These are phyloP conservation scores for Furnarius figulus DNA, from an alignment of 2,113 vertebrate genomes.

Conservation along the genomic window DNA sequence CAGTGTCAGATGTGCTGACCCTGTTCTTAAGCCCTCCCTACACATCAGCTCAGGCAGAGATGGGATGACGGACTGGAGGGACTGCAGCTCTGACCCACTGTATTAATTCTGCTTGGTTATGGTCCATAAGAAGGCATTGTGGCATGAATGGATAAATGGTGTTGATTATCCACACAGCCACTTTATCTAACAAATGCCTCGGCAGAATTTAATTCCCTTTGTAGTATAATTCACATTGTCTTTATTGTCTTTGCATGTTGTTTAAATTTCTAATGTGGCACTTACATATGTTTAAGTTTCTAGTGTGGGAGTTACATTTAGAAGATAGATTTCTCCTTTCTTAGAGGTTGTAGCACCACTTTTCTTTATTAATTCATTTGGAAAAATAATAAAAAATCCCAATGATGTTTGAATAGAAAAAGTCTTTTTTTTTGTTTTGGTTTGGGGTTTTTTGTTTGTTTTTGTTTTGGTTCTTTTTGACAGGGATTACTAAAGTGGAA, in stretches of 20 bases:
- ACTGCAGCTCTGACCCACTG: not conserved
- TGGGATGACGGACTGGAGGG: not conserved
- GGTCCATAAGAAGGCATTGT: conserved; percentile 10
- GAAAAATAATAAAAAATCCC: conserved; percentile 18
- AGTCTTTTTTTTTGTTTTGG: not conserved
- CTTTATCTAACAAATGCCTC: conserved; percentile 12
- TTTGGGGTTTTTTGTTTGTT: not conserved
- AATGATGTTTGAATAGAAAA: not conserved
- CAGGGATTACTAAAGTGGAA: not conserved
- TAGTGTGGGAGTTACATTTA: not conserved
- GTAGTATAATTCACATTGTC: conserved; percentile 25
- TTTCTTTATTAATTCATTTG: conserved; percentile 20
- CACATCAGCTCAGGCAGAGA: not conserved
- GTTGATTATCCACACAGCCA: not conserved
- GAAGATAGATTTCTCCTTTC: conserved; percentile 30
- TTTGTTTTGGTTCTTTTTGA: not conserved
- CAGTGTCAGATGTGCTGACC: not conserved
- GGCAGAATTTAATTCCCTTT: conserved; percentile 42
- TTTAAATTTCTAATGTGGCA: conserved; percentile 19
- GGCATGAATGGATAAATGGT: not conserved
- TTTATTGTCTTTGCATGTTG: conserved; percentile 36
- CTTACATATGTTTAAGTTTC: not conserved
- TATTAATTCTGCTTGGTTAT: not conserved
- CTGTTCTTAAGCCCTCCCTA: not conserved
- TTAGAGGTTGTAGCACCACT: not conserved